phyloP scores from a whole-genome alignment of 2,888 invertebrate species.

The Tetanocera ferruginea region DNA sequence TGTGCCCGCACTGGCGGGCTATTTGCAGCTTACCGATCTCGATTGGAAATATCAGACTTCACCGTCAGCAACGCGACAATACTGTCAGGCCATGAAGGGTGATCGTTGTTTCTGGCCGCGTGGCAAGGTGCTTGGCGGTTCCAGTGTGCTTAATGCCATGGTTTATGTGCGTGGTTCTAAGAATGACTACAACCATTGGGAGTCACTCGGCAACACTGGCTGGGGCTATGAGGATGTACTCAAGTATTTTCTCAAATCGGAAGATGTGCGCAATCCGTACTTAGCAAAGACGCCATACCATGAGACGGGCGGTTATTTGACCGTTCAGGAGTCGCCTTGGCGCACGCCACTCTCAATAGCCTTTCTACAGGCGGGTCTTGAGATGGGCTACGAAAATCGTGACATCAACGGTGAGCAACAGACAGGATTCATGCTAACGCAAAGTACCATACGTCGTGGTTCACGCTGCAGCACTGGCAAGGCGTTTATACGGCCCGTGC shows the following conservation, averaged over 20 bases:
- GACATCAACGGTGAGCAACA: conserved; percentile 88
- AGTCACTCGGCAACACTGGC: conserved; percentile 83
- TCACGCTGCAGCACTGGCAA: conserved; percentile 90
- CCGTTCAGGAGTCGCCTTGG: conserved; percentile 89
- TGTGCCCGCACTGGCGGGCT: conserved; percentile 87
- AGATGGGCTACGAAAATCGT: conserved; percentile 84
- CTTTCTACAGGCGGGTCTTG: conserved; percentile 84
- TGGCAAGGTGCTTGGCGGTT: conserved; percentile 91
- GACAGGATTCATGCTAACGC: conserved; percentile 89
- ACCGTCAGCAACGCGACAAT: conserved; percentile 81
- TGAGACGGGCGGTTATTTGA: conserved; percentile 82
- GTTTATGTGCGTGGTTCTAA: conserved; percentile 90
- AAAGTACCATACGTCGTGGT: conserved; percentile 86
- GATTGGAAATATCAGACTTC: conserved; percentile 95
- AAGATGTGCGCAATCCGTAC: conserved; percentile 89
- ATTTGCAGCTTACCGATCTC: conserved; percentile 86
- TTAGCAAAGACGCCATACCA: conserved; percentile 82
- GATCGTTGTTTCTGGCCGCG: conserved; percentile 93
- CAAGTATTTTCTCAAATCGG: conserved; percentile 88
- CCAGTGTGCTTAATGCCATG: conserved; percentile 92
- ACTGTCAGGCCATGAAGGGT: conserved; percentile 89
- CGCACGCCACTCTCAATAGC: conserved; percentile 84
- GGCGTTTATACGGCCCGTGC: conserved; percentile 86
- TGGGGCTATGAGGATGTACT: conserved; percentile 88
- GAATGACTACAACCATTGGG: conserved; percentile 91